Evolutionary conservation across 2,888 invertebrate genomes (phyloP), one percentile per base, ranked within the genome.

Genomic region (Holacanthella duospinosa): DNA sequence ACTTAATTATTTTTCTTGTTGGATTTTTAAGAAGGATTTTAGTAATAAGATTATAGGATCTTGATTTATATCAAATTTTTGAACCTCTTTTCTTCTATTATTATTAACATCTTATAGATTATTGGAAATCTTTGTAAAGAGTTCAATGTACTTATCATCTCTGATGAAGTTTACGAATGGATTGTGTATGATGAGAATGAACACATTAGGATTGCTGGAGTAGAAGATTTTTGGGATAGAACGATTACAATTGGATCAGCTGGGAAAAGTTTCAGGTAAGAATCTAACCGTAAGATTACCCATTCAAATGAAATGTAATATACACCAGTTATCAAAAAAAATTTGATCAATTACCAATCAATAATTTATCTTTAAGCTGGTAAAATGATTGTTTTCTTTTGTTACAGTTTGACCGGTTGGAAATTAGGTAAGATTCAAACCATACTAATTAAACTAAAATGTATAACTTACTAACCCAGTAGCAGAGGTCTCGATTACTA

Each of bases 151-250:
- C 79, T 99, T 9, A 94, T 93, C 63, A 79, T 99, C 25, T 87
- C 94, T 1, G 99, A 99, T 78, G 99, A 99, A 78, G 99, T 99
- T 0, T 71, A 71, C 65, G 97, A 99, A 77, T 97, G 95, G 93
- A 83, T 99, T 77, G 88, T 91, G 16, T 95, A 87, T 74, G 84
- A 88, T 74, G 87, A 88, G 0, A 81, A 84, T 29, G 81, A 89
- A 74, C 92, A 96, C 77, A 84, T 95, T 65, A 84, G 95, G 76
- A 96, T 97, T 65, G 94, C 69, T 0, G 54, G 64, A n/a, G 48
- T 72, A 43, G 61, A 55, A 24, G 25, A 44, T 2, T 84, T 84
- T 83, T 84, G 82, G 81, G 82, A 84, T 48, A 74, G 83, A 54
- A 84, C 83, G 0, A 75, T 84, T 16, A 82, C 83, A 1, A 78